These are phyloP conservation scores for Heliocidaris erythrogramma DNA, from an alignment of 35 echinoderm and acorn worm species.

Conservation along the genomic window DNA sequence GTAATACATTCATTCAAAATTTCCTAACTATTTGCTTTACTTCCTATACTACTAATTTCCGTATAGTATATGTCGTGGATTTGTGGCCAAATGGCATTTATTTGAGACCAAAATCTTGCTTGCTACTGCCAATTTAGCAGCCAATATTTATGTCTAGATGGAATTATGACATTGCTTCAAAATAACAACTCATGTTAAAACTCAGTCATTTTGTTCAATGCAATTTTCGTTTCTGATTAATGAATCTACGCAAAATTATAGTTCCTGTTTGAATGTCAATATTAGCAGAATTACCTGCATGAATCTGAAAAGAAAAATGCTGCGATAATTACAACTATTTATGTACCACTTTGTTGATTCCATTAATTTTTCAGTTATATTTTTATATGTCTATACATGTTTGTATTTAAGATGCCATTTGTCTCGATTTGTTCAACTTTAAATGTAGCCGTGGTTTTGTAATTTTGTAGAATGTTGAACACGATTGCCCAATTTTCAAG, in stretches of 20 bases:
- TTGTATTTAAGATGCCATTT: not conserved
- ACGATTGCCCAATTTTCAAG: not conserved
- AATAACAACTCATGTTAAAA: not conserved
- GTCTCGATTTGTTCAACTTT: not conserved
- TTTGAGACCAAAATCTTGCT: slow-evolving; percentile 2
- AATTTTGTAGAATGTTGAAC: not conserved
- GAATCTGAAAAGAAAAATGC: not conserved
- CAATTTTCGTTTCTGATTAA: not conserved
- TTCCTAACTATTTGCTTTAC: not conserved
- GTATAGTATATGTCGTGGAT: not conserved
- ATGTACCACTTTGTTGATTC: not conserved
- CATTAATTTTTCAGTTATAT: not conserved
- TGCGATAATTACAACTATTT: not conserved
- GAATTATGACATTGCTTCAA: not conserved
- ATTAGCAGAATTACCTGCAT: not conserved
- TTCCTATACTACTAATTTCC: not conserved
- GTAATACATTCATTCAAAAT: not conserved
- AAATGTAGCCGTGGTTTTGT: not conserved
- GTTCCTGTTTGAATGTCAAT: not conserved
- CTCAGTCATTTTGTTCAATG: not conserved
- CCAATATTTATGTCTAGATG: not conserved
- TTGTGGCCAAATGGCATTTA: not conserved
- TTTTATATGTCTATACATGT: slow-evolving; percentile 5
- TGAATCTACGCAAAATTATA: not conserved
- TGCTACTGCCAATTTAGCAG: slow-evolving; percentile 16